Evolutionary conservation across 1,140 invertebrate genomes (phyloP), one percentile per base, ranked within the genome.

Genomic region (Littorina saxatilis): DNA sequence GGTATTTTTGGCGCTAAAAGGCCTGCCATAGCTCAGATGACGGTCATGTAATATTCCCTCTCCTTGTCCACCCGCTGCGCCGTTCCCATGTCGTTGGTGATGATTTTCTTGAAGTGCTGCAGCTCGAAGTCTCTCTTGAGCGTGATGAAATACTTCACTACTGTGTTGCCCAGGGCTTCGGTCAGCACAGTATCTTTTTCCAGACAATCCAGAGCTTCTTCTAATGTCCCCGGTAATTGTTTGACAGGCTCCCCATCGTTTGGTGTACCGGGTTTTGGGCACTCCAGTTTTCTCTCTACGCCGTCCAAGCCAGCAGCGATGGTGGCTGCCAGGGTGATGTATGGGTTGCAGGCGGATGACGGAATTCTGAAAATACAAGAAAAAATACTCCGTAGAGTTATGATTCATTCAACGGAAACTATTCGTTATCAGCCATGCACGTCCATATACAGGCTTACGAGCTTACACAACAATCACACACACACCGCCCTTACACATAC

Each of bases 221-320:
- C 66, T 37, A 80, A 47, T 5, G 27, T 40, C 20, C 43, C 39
- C 11, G 78, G 78, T 29, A 80, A n/a, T 9, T 76, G 66, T 13
- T 39, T 17, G 39, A 61, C 72, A n/a, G 58, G 13, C 39, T 79
- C 32, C n/a, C 29, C 66, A 3, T 27, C n/a, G 7, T n/a, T 37
- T 13, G 73, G 63, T 17, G 50, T 29, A 2, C 55, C 58, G 2
- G 66, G 47, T 2, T 43, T 20, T 29, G 76, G 82, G 32, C 68
- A 75, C 2, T 29, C 40, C 68, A 83, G 50, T n/a, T 74, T 40
- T 50, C 73, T 79, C 27, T 79, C 77, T 40, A 83, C 50, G 7
- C 82, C 82, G 72, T 83, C 82, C 68, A 83, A 37, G 2, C 82
- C 82, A 17, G 82, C 50, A 11, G 82, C 82, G 13, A 83, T 43